A percentile compares a stretch with the other conserved stretches of the same genome.
phyloP scores from a whole-genome alignment of 2,888 invertebrate genomes.

The Latrodectus hesperus region DNA sequence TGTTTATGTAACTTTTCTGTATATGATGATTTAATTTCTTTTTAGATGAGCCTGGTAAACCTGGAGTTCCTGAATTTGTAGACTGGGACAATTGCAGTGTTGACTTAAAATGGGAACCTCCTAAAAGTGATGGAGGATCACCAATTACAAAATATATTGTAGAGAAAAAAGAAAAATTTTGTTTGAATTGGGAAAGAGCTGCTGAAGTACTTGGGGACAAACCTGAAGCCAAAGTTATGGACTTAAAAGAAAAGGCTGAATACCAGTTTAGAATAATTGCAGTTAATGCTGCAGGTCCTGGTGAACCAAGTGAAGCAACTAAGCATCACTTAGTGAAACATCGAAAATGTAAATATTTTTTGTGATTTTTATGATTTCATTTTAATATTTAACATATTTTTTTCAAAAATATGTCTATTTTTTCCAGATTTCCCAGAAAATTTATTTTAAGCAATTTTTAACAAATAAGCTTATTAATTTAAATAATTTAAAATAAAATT shows the following conservation, averaged over 20 bases:
- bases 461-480: too few relatives aligned
- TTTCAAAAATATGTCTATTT: too few relatives aligned
- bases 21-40: neutral
- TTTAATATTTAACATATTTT: neutral
- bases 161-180: conserved; percentile 82
- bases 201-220: conserved; percentile 80
- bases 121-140: conserved; percentile 94
- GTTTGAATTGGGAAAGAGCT: conserved; percentile 92
- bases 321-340: conserved; percentile 91
- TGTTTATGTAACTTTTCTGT: too few relatives aligned
- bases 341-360: conserved; percentile 83
- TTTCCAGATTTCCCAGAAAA: too few relatives aligned
- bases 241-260: conserved; percentile 91
- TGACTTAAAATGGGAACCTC: conserved; percentile 90
- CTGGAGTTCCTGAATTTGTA: conserved; percentile 76
- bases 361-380: neutral
- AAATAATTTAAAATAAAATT: too few relatives aligned
- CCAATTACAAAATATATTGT: conserved; percentile 95
- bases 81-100: conserved; percentile 77
- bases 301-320: conserved; percentile 91
- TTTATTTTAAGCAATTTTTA: too few relatives aligned
- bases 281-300: conserved; percentile 93
- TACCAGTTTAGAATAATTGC: conserved; percentile 93
- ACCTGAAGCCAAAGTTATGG: conserved; percentile 81
- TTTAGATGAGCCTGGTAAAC: conserved; percentile 76